Percentiles rank a stretch among this genome's conserved stretches.
Evolutionary conservation across 2,888 invertebrate genomes (phyloP).

Genomic region (Standfussiana lucernea): DNA sequence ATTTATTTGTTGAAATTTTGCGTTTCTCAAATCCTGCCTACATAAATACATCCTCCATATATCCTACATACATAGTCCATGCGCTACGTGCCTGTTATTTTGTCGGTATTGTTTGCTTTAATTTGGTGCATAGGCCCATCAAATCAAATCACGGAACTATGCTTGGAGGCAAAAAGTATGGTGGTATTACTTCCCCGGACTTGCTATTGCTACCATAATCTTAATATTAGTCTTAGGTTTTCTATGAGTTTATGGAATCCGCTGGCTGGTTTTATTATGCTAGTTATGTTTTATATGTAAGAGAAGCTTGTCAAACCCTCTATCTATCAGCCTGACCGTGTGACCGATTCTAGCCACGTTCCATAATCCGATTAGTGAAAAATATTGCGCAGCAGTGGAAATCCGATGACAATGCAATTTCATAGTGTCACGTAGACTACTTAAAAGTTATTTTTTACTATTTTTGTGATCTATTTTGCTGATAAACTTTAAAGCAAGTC

Average conservation of each 20-base stretch:
- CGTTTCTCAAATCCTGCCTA: background rate
- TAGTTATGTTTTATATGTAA: background rate
- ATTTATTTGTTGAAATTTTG: background rate
- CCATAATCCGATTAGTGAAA: constrained; percentile 40
- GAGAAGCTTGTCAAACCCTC: constrained; percentile 1
- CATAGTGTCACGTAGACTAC: background rate
- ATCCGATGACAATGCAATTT: constrained; percentile 29
- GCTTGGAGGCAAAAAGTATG: too few relatives aligned
- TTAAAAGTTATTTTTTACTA: constrained; percentile 5
- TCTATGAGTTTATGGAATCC: background rate
- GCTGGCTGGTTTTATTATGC: background rate
- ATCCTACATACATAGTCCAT: background rate
- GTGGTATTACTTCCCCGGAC: background rate
- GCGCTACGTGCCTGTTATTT: background rate
- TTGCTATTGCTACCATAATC: background rate
- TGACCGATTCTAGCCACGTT: background rate
- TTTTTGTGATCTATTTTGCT: background rate
- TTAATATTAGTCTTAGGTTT: background rate
- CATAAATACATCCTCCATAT: background rate
- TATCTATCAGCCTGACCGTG: background rate
- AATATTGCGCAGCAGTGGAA: constrained; percentile 23
- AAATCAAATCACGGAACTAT: background rate
- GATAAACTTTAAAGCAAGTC: constrained; percentile 28
- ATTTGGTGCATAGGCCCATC: background rate
- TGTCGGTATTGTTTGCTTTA: background rate